Base-by-base conservation (phyloP, 2,888 invertebrate species). In the Nymphalis urticae region DNA sequence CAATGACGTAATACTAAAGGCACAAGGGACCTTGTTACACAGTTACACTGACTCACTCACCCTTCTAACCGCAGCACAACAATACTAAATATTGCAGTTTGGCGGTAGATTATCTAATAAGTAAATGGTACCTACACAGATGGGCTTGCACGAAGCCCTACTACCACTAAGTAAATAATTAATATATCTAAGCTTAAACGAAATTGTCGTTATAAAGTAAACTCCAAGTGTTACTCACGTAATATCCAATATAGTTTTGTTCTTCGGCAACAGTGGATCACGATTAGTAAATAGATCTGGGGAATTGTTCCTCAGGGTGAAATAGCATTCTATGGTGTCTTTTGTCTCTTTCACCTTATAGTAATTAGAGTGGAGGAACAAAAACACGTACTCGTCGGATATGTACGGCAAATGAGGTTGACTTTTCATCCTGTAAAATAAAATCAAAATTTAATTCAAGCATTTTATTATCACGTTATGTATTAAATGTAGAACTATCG, bases 351-450 rank as follows among this genome's bases (percentile, higher is more conserved):
- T 90, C 65, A 88, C 82, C 74, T 91, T 90, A 80, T 87, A 91
- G 80, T 90, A 91, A 82, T 92, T 92, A 68, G 95, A 95, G 85
- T 95, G 95, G 9, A 95, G 90, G 84, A 95, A 95, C 73, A 95
- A 85, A 76, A 94, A 86, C 70, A 95, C 86, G 85, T 93, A 95
- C 75, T 95, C 95, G 77, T 95, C 95, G 1, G 94, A 93, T 74
- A 95, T 93, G 76, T 93, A 87, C 0, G 94, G 95, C 71, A 95
- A 84, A 77, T 94, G 94, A 0, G 94, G 90, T 81, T 95, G 95
- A 36, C 93, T 86, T 56, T 92, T 88, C 85, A 95, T 92, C 95
- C 95, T 95, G 88, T 48, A 93, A 93, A 32, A 56, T 62, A 24
- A 10, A 42, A 9, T 36, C 6, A 58, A 17, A 21, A 32, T 21